Conservation (phyloP, 2,888 invertebrate species). For the Drosophila imparisetae region DNA sequence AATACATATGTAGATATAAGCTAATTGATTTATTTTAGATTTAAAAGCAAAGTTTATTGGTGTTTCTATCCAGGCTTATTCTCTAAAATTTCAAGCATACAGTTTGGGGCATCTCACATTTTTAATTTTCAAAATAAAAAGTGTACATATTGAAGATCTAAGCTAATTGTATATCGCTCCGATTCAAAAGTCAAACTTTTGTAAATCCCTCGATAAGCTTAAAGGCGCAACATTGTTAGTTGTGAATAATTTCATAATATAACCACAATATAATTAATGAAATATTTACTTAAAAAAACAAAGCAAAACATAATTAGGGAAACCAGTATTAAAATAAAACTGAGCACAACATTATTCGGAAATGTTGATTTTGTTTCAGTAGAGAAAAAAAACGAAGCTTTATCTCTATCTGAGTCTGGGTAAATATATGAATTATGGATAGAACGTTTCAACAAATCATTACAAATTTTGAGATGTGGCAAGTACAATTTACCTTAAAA, state of each 20-base stretch:
- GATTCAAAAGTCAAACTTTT: neutral
- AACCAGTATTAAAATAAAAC: neutral
- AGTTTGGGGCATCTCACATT: neutral
- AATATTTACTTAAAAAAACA: neutral
- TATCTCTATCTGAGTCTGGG: neutral
- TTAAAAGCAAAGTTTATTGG: neutral
- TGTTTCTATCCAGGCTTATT: neutral
- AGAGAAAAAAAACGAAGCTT: neutral
- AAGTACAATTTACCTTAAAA: neutral
- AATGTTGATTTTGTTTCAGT: neutral
- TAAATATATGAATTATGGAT: neutral
- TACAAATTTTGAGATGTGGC: neutral
- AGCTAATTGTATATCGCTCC: neutral
- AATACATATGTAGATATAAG: neutral
- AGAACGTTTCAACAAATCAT: neutral
- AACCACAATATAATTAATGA: neutral
- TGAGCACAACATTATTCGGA: neutral
- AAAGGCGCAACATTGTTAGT: neutral
- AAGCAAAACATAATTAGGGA: neutral
- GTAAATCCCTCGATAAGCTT: neutral
- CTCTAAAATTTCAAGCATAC: neutral
- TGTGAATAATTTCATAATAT: neutral
- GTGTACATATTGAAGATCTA: neutral
- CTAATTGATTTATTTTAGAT: neutral
- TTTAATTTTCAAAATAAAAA: neutral